phyloP scores from a whole-genome alignment of 2,888 invertebrate species.

The Acanthococcus lagerstroemiae region DNA sequence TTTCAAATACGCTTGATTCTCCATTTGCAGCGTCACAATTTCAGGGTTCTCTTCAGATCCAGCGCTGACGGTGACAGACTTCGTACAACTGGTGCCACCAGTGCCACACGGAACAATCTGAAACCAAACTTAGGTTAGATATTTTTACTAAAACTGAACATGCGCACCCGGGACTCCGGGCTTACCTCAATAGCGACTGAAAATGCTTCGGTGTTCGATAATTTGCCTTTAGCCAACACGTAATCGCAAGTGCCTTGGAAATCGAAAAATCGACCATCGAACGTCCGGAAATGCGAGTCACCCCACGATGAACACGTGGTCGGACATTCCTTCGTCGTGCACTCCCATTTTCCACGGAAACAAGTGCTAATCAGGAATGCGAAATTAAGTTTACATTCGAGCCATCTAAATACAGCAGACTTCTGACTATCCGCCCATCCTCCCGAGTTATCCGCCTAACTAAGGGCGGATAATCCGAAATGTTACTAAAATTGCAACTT shows the following conservation, averaged over 20 bases:
- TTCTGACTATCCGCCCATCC: too few species aligned
- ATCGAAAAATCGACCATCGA: constrained; percentile 70
- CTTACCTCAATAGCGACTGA: not conserved
- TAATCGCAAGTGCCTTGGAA: constrained; percentile 86
- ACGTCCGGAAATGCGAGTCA: constrained; percentile 79
- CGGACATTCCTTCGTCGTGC: constrained; percentile 60
- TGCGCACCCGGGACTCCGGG: not conserved
- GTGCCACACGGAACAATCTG: constrained; percentile 79
- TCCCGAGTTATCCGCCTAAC: too few species aligned
- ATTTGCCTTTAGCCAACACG: constrained; percentile 64
- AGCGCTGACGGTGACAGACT: constrained; percentile 52
- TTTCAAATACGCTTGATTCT: constrained; percentile 33
- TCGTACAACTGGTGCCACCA: constrained; percentile 77
- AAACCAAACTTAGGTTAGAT: constrained; percentile 31
- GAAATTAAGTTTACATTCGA: too few species aligned
- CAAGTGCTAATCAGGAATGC: constrained; percentile 51
- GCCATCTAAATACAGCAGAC: too few species aligned
- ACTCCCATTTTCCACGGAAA: constrained; percentile 67
- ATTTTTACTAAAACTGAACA: not conserved
- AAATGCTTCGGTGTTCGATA: constrained; percentile 41
- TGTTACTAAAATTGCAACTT: too few species aligned
- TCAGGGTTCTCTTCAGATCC: constrained; percentile 20
- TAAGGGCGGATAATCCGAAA: too few species aligned
- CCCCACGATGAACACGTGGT: constrained; percentile 79
- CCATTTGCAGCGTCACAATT: constrained; percentile 27